Base-by-base conservation (phyloP, 1,140 invertebrate genomes). In the Sweltsa coloradensis region DNA sequence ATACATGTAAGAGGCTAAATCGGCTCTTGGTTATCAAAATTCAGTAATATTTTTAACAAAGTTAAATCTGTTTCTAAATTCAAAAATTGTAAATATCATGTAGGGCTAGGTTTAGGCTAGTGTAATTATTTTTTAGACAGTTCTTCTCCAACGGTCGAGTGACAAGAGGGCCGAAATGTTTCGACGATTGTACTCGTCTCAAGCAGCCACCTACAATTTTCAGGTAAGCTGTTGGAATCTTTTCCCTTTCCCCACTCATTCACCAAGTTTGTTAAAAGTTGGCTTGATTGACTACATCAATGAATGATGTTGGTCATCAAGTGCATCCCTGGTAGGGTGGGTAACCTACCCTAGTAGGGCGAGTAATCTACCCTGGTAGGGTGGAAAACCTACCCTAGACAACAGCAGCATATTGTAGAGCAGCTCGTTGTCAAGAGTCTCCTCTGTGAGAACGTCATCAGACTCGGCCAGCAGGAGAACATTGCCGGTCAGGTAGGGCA, bases 371-470 rank as follows among this genome's bases (percentile, higher is more conserved):
- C 9, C 29, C 39, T 18, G 3, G 1, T 11, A 23, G 27, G 22
- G 3, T 21, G 29, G 7, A 47, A 47, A 56, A 57, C 57, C 39
- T 50, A 87, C 74, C 61, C 84, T 76, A 45, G 82, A 79, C 7
- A 93, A 60, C 19, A 94, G 60, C 0, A 85, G 66, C 23, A 93
- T 62, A 55, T 83, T 79, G 62, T 89, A 92, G 0, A 88, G 60
- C 6, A 94, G 66, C 51, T 88, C 79, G 52, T 83, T 76, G 53
- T 90, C 84, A 2, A 89, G 62, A 52, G 78, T 78, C 60, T 91
- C 86, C 53, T 85, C 82, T 36, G 76, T 73, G 14, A 66, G 49
- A 34, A 77, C 58, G 47, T 85, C 79, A 31, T 72, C 69, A 29
- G 75, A 72, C n/a, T 70, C 68, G 3, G 77, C 62, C 16, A 74